Conservation (phyloP, 2,113 vertebrate species). For the Bos indicus region DNA sequence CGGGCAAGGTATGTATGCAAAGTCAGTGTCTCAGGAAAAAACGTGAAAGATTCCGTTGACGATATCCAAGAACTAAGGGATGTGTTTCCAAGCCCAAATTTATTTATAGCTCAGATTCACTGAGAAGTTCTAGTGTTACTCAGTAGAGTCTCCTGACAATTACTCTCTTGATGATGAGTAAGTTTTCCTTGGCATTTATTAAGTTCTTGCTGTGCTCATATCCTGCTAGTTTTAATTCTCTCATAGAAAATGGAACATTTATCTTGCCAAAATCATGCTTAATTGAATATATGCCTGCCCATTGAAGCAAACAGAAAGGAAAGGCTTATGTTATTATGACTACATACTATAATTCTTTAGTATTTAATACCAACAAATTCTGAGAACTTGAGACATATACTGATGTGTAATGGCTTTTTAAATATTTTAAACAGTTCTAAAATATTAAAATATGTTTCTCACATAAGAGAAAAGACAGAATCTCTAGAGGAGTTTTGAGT, state of each 20-base stretch:
- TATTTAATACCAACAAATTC: conserved; percentile 2
- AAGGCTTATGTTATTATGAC: background rate
- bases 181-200: background rate
- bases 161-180: conserved; percentile 8
- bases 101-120: background rate
- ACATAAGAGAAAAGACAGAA: background rate
- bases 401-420: background rate
- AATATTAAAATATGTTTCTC: background rate
- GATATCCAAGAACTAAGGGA: background rate
- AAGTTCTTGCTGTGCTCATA: background rate
- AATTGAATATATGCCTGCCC: background rate
- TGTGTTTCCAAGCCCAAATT: background rate
- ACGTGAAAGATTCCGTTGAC: background rate
- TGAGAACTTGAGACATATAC: background rate
- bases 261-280: background rate
- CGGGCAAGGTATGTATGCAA: background rate
- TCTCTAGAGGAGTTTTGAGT: background rate
- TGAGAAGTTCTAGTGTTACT: background rate
- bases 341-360: background rate
- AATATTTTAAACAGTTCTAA: background rate
- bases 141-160: background rate
- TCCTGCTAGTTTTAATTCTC: conserved; percentile 34
- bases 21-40: background rate
- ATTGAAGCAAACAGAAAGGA: background rate
- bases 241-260: background rate